A percentile compares a stretch with the other conserved stretches of the same genome.
Conservation (phyloP, 2,797 vertebrate genomes). For the Melanitta fusca region DNA sequence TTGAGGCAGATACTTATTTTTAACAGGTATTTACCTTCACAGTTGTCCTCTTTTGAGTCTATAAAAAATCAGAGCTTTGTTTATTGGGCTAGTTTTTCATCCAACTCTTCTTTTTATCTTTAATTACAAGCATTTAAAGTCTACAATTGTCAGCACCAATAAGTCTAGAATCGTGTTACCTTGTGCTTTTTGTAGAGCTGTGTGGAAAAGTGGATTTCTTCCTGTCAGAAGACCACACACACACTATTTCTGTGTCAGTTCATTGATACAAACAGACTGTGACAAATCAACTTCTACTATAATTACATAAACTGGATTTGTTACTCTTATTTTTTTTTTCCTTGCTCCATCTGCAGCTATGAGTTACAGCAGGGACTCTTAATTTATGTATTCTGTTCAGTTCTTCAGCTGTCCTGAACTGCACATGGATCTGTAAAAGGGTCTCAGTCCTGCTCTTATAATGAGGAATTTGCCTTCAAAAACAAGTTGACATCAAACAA, state of each 20-base stretch:
- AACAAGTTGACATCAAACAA: not conserved
- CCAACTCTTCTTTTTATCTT: constrained; percentile 22
- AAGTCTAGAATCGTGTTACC: not conserved
- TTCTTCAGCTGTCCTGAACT: not conserved
- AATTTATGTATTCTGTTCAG: not conserved
- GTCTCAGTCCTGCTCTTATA: not conserved
- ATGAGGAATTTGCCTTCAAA: not conserved
- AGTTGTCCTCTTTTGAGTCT: not conserved
- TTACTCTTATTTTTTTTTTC: not conserved
- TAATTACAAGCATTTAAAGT: constrained; percentile 65
- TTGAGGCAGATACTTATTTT: not conserved
- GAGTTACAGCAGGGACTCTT: not conserved
- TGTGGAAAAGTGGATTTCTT: constrained; percentile 38
- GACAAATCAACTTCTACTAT: constrained; percentile 62
- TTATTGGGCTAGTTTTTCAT: constrained; percentile 1
- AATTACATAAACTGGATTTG: constrained; percentile 54
- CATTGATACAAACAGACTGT: constrained; percentile 42
- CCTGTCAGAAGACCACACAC: constrained; percentile 26
- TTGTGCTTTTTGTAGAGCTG: constrained; percentile 12
- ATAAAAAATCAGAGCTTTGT: not conserved
- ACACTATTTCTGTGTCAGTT: not conserved
- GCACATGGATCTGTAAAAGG: not conserved
- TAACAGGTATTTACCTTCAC: not conserved
- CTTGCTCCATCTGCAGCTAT: not conserved
- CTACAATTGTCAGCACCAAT: constrained; percentile 51